phyloP scores from a whole-genome alignment of 2,113 vertebrate species.

The Columba janthina region DNA sequence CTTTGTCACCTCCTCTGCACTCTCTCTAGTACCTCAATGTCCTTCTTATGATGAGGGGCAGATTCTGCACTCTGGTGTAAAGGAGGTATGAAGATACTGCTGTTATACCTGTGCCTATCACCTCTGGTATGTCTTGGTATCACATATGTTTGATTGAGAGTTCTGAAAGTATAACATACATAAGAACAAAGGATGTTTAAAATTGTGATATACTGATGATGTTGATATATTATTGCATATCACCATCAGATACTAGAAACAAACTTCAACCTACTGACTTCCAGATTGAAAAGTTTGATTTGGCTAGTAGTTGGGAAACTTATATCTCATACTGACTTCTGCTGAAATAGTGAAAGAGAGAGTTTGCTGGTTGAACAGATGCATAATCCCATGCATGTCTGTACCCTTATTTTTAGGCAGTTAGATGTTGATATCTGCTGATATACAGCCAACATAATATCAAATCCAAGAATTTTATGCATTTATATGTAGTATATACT shows the following conservation, averaged over 20 bases:
- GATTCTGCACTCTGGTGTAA: neutral
- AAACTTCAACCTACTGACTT: neutral
- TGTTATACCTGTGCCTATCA: neutral
- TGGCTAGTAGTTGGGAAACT: neutral
- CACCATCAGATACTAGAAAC: neutral
- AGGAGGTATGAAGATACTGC: neutral
- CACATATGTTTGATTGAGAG: accelerated
- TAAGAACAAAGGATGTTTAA: neutral
- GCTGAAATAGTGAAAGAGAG: neutral
- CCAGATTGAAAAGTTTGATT: neutral
- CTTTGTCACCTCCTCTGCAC: too few relatives aligned
- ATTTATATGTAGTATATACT: neutral
- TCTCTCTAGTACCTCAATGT: too few relatives aligned
- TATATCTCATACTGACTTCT: neutral
- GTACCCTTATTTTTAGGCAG: neutral
- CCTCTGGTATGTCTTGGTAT: neutral
- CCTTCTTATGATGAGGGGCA: too few relatives aligned
- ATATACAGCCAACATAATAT: neutral
- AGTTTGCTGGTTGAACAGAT: neutral
- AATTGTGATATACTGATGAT: neutral
- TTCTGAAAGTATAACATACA: neutral
- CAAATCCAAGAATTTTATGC: neutral
- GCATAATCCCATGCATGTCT: neutral
- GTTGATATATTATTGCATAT: neutral
- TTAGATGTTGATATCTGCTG: neutral